phyloP scores from a whole-genome alignment of 64 coral and sea anemone genomes.

The Pachyseris speciosa region DNA sequence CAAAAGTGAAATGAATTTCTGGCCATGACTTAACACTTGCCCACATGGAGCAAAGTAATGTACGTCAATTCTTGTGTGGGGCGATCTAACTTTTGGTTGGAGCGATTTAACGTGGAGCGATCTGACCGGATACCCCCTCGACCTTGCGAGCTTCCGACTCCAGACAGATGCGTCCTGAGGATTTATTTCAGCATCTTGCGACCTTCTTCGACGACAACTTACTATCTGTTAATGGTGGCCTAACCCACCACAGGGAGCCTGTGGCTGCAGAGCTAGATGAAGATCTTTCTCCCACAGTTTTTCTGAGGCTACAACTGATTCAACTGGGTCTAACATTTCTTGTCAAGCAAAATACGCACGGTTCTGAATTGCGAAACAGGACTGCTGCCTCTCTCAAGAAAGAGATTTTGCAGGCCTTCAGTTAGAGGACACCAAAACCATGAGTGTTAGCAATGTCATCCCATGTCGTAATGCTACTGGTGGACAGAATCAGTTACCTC shows the following conservation, averaged over 20 bases:
- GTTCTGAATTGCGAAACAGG: background rate
- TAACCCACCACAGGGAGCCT: background rate
- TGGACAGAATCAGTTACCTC: background rate
- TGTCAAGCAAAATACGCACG: background rate
- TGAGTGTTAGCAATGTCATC: background rate
- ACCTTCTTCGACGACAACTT: slow-evolving; percentile 44
- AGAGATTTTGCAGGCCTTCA: too few relatives aligned
- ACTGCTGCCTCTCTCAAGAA: slow-evolving; percentile 5
- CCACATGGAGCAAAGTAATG: too few relatives aligned
- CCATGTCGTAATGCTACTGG: background rate
- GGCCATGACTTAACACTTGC: too few relatives aligned
- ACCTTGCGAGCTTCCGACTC: background rate
- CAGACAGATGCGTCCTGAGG: slow-evolving; percentile 12
- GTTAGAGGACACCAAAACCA: slow-evolving; percentile 19
- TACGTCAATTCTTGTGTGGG: too few relatives aligned
- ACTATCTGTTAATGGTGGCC: background rate
- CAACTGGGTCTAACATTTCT: too few relatives aligned
- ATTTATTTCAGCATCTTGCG: slow-evolving; percentile 16
- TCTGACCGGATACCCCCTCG: slow-evolving; percentile 9
- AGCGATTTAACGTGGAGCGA: too few relatives aligned
- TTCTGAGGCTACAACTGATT: too few relatives aligned
- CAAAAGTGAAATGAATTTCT: too few relatives aligned
- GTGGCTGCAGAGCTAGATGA: too few relatives aligned
- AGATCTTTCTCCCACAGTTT: too few relatives aligned
- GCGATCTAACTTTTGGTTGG: too few relatives aligned